Evolutionary conservation across 2,113 vertebrate genomes (phyloP).

Genomic region (Macquaria ambigua): DNA sequence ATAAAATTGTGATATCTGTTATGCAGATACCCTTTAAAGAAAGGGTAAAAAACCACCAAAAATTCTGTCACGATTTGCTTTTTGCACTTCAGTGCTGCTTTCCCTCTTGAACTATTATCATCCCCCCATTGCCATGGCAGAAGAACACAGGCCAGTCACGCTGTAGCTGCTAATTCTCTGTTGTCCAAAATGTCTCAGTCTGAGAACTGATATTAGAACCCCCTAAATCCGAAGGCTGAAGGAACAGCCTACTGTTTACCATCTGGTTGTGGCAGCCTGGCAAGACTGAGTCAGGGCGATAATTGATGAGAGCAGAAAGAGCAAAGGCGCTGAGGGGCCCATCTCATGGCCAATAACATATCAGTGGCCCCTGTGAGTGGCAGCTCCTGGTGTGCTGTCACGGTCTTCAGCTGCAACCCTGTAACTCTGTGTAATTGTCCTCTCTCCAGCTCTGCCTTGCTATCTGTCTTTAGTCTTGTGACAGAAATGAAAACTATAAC

Average conservation of each 20-base stretch:
- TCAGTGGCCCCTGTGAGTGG: slow-evolving; percentile 61
- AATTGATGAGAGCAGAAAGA: slow-evolving; percentile 73
- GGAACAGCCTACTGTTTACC: slow-evolving; percentile 70
- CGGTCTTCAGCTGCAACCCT: slow-evolving; percentile 49
- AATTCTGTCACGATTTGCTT: not conserved
- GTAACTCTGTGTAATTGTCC: slow-evolving; percentile 53
- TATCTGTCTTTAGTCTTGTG: not conserved
- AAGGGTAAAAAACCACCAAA: slow-evolving; percentile 1
- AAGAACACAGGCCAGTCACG: slow-evolving; percentile 17
- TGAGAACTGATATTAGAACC: slow-evolving; percentile 70
- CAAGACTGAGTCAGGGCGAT: slow-evolving; percentile 50
- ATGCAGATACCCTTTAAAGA: not conserved
- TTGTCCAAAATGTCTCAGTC: slow-evolving; percentile 63
- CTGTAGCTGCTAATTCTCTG: slow-evolving; percentile 59
- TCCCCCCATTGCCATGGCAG: not conserved
- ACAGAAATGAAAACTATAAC: slow-evolving; percentile 20
- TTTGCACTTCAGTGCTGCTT: slow-evolving; percentile 1
- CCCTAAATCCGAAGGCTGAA: slow-evolving; percentile 46
- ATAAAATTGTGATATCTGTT: not conserved
- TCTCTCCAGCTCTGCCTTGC: slow-evolving; percentile 4
- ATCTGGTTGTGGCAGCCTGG: slow-evolving; percentile 65
- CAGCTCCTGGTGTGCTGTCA: slow-evolving; percentile 58
- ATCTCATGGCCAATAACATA: slow-evolving; percentile 63
- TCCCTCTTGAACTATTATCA: slow-evolving; percentile 17
- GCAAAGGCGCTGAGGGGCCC: slow-evolving; percentile 42